Conservation (phyloP, 2,797 vertebrate species). For the Psittacula echo region DNA sequence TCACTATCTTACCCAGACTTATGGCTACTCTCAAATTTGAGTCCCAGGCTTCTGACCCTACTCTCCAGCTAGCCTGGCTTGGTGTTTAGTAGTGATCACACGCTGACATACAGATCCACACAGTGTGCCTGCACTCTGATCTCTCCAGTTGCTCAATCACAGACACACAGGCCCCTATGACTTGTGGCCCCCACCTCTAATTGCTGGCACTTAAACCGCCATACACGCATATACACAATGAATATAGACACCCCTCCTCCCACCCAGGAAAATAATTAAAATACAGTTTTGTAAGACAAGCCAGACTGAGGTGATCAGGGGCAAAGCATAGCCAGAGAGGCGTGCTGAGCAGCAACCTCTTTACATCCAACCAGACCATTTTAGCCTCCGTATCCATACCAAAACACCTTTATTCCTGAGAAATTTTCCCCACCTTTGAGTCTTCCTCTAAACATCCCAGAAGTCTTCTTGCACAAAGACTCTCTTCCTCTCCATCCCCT, state of each 20-base stretch:
- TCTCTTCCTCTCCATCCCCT: not conserved
- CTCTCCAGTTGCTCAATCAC: not conserved
- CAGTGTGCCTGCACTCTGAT: not conserved
- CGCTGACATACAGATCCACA: not conserved
- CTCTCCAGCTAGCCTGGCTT: not conserved
- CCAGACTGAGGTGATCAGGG: not conserved
- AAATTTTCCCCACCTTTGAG: not conserved
- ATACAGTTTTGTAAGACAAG: not conserved
- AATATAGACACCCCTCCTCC: not conserved
- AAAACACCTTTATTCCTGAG: not conserved
- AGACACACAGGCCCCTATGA: not conserved
- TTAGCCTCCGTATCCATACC: fast-evolving
- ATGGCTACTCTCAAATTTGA: not conserved
- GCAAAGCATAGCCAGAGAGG: not conserved
- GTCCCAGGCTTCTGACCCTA: not conserved
- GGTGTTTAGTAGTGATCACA: not conserved
- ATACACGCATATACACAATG: fast-evolving
- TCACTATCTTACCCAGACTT: not conserved
- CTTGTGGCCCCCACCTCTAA: not conserved
- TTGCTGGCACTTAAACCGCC: not conserved
- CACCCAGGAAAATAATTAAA: not conserved
- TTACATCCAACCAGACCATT: not conserved
- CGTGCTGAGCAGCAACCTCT: not conserved
- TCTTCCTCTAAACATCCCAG: not conserved
- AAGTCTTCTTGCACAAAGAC: not conserved